Evolutionary conservation across 1,140 invertebrate species (phyloP), one percentile per base, ranked within the genome.

Genomic region (Leptoteleia sp.): DNA sequence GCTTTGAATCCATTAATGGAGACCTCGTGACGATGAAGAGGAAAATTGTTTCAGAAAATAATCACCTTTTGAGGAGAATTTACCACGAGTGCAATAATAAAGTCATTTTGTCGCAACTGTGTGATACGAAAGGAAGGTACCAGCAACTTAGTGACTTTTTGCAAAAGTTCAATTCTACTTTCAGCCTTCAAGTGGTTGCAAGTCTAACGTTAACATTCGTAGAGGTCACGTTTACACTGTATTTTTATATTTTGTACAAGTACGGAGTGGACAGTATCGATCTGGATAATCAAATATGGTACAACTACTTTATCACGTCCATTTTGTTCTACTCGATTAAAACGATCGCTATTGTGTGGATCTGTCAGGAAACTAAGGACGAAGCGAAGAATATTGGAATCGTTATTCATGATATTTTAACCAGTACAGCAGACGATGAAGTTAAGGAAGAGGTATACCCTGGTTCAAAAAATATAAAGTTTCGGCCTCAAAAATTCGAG

Each of bases 371-470:
- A 0, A 55, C 79, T 4, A 88, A 81, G 19, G 76, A 81, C 8
- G 55, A 83, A n/a, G 83, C 84, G 0, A 11, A 15, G 3, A 68
- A 81, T 27, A 83, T 86, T 27, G 82, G 83, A 4, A 67, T 48
- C 2, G 76, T 81, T 8, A 35, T 87, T 9, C 84, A 87, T 31
- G 81, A 87, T 5, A 55, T 85, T 17, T 25, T 85, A 1, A 81
- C 82, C 13, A 77, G 22, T 5, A 84, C 79, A 0, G 57, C 42
- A 8, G 84, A 89, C 43, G 55, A 76, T 8, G 27, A 79, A 1
- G 61, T 86, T 9, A 85, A 85, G 48, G 80, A 86, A 38, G 87
- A 87, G 82, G 87, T 89, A 75, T 67, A 22, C 2, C 5, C n/a
- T n/a, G n/a, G n/a, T n/a, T n/a, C n/a, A n/a, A n/a, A n/a, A n/a